Conservation (phyloP, 2,888 invertebrate genomes). For the Boloria euphrosyne region DNA sequence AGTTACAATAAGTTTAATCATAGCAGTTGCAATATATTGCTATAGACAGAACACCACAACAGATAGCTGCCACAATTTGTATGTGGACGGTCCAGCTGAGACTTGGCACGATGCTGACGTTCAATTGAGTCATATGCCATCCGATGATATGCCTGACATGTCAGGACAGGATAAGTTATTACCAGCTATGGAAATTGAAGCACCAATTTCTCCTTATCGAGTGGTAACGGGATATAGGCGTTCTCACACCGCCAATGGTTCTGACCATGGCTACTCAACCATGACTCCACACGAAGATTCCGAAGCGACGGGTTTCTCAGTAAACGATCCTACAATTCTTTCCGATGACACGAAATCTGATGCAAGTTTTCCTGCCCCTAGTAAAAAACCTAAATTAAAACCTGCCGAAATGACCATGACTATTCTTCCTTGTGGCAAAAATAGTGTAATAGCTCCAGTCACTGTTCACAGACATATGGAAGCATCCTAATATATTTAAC, state of each 20-base stretch:
- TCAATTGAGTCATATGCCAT: slow-evolving; percentile 88
- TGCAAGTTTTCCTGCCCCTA: slow-evolving; percentile 83
- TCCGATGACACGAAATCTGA: slow-evolving; percentile 79
- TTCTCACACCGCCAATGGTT: slow-evolving; percentile 88
- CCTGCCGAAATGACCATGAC: slow-evolving; percentile 72
- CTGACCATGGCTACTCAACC: slow-evolving; percentile 97
- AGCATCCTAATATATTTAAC: slow-evolving; percentile 81
- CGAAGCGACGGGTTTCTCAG: slow-evolving; percentile 89
- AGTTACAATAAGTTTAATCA: slow-evolving; percentile 89
- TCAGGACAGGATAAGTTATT: slow-evolving; percentile 86
- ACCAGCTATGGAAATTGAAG: slow-evolving; percentile 82
- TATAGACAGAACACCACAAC: slow-evolving; percentile 86
- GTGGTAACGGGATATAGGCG: slow-evolving; percentile 91
- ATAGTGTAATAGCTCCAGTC: slow-evolving; percentile 90
- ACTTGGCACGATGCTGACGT: slow-evolving; percentile 82
- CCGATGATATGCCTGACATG: slow-evolving; percentile 85
- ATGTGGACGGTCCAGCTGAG: slow-evolving; percentile 77
- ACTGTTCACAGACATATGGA: slow-evolving; percentile 95
- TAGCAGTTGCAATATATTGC: slow-evolving; percentile 92
- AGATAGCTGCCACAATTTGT: slow-evolving; percentile 75
- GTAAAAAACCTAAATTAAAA: slow-evolving; percentile 70
- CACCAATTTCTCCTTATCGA: slow-evolving; percentile 92
- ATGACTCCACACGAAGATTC: slow-evolving; percentile 96
- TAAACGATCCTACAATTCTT: slow-evolving; percentile 84
- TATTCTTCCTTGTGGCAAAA: slow-evolving; percentile 79